Conservation (phyloP, 2,113 vertebrate species). For the Cebidichthys violaceus region DNA sequence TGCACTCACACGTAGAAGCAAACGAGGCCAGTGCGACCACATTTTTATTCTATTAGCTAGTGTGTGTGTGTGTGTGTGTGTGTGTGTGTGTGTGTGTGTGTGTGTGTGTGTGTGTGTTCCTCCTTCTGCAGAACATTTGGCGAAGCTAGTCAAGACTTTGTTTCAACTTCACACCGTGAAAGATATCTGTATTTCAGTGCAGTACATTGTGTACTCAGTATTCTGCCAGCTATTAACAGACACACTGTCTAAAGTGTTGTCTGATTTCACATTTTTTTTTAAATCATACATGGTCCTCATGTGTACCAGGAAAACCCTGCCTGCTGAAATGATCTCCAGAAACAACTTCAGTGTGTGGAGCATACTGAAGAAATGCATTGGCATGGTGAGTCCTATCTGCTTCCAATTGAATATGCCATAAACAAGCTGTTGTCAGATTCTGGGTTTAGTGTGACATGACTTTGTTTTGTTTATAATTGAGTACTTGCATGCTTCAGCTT, state of each 20-base stretch:
- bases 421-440: neutral
- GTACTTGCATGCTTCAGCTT: neutral
- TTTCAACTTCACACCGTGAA: no score
- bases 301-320: conserved; percentile 87
- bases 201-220: neutral
- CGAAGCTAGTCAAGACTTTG: neutral
- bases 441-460: neutral
- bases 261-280: neutral
- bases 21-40: neutral
- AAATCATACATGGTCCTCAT: conserved; percentile 18
- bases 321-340: conserved; percentile 94
- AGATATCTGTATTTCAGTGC: neutral
- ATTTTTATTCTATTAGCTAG: neutral
- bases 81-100: neutral
- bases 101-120: neutral
- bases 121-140: neutral
- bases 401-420: neutral
- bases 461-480: neutral
- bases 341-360: conserved; percentile 97
- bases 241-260: neutral
- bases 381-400: conserved; percentile 89
- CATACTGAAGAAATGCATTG: conserved; percentile 96
- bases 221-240: neutral
- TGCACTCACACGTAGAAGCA: neutral
- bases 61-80: neutral